Evolutionary conservation across 2,113 vertebrate genomes (phyloP).

Genomic region (Tursiops truncatus): DNA sequence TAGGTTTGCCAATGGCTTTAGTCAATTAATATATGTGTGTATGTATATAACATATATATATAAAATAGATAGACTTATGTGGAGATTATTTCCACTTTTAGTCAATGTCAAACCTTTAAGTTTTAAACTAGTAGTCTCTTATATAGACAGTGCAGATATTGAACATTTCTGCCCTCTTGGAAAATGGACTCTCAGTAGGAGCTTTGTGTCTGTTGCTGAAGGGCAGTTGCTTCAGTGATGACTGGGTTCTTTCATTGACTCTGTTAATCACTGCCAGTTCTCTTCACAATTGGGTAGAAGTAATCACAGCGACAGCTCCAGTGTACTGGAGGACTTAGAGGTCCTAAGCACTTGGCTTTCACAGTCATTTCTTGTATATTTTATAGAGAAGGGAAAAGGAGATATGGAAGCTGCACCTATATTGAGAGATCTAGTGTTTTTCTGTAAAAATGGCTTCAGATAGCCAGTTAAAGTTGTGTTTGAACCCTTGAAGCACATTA

Average conservation of each 20-base stretch:
- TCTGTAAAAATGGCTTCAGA: neutral
- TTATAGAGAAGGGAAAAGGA: neutral
- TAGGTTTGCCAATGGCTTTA: neutral
- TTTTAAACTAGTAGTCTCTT: neutral
- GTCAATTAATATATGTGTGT: neutral
- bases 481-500: neutral
- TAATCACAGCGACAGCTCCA: neutral
- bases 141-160: neutral
- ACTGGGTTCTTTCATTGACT: neutral
- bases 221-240: neutral
- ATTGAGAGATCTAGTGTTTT: neutral
- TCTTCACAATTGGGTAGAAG: neutral
- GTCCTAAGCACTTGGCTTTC: neutral
- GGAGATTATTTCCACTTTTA: neutral
- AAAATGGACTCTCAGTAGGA: neutral
- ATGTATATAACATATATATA: neutral
- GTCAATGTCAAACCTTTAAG: neutral
- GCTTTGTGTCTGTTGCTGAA: neutral
- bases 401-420: neutral
- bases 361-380: neutral
- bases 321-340: neutral
- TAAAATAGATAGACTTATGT: neutral
- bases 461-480: neutral
- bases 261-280: neutral
- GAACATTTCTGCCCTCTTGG: neutral